phyloP scores from a whole-genome alignment of 2,797 vertebrate genomes.

The Dromococcyx pavoninus region DNA sequence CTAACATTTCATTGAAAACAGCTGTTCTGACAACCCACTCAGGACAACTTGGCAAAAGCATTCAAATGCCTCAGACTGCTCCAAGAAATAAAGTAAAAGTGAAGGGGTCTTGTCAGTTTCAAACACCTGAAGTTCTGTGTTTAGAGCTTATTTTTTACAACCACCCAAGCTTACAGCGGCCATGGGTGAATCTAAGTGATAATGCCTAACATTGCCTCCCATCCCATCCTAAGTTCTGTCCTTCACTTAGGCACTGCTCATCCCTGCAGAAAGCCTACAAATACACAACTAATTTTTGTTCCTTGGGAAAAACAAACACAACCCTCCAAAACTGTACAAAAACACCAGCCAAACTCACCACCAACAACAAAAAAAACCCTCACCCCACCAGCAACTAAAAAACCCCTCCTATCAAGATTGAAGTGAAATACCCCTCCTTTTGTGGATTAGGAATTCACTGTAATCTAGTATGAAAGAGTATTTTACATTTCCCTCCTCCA shows the following conservation, averaged over 20 bases:
- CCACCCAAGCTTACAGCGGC: background rate
- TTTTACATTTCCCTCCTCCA: background rate
- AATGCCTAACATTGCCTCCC: too few species aligned
- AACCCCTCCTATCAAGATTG: background rate
- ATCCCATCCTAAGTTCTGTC: background rate
- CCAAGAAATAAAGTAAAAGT: background rate
- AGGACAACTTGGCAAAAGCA: background rate
- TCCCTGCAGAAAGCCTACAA: background rate
- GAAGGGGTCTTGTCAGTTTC: background rate
- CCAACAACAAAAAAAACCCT: too few species aligned
- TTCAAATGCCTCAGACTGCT: background rate
- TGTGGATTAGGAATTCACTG: background rate
- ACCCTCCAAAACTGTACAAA: background rate
- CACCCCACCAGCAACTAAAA: background rate
- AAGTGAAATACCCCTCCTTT: background rate
- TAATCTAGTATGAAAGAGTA: background rate
- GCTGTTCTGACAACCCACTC: background rate
- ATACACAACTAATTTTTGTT: background rate
- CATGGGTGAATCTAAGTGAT: background rate
- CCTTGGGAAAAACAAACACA: background rate
- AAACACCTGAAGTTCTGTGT: background rate
- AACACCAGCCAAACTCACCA: background rate
- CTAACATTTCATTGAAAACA: background rate
- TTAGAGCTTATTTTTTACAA: background rate
- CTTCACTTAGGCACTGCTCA: background rate